A percentile compares a stretch with the other conserved stretches of the same genome.
These are phyloP conservation scores for Idaea aversata DNA, from an alignment of 2,888 invertebrate species.

Conservation along the genomic window DNA sequence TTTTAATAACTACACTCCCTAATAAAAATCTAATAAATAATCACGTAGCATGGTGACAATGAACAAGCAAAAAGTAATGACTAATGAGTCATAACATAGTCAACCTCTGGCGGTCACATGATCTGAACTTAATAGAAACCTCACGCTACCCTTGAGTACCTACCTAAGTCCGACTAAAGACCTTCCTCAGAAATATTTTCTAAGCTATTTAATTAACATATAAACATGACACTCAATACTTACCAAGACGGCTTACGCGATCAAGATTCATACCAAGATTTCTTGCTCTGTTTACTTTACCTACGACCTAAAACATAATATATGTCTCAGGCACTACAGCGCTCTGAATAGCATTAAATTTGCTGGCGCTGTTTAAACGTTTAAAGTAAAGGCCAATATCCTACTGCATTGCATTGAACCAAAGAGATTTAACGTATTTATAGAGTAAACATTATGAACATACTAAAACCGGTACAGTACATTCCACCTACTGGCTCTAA, in stretches of 20 bases:
- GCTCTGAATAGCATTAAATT: too few species aligned
- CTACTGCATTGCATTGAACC: neutral
- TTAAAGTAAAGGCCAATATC: too few species aligned
- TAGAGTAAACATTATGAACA: neutral
- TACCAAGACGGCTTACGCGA: neutral
- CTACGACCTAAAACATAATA: too few species aligned
- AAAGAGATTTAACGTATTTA: neutral
- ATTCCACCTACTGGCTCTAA: too few species aligned
- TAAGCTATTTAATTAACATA: constrained; percentile 10
- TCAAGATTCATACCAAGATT: neutral
- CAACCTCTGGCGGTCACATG: constrained; percentile 34
- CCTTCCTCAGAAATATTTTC: constrained; percentile 17
- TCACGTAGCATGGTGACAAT: constrained; percentile 2
- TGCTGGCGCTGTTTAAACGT: too few species aligned
- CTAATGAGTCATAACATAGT: constrained; percentile 5
- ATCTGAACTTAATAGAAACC: constrained; percentile 40
- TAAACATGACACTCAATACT: constrained; percentile 2
- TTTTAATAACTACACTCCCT: neutral
- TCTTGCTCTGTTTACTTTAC: neutral
- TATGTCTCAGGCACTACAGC: too few species aligned
- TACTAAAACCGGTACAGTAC: too few species aligned
- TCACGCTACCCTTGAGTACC: constrained; percentile 41
- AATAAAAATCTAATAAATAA: neutral
- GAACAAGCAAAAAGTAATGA: constrained; percentile 6
- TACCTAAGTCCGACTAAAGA: neutral